phyloP scores from a whole-genome alignment of 92 coral and sea anemone genomes.

The Virgularia gustaviana region DNA sequence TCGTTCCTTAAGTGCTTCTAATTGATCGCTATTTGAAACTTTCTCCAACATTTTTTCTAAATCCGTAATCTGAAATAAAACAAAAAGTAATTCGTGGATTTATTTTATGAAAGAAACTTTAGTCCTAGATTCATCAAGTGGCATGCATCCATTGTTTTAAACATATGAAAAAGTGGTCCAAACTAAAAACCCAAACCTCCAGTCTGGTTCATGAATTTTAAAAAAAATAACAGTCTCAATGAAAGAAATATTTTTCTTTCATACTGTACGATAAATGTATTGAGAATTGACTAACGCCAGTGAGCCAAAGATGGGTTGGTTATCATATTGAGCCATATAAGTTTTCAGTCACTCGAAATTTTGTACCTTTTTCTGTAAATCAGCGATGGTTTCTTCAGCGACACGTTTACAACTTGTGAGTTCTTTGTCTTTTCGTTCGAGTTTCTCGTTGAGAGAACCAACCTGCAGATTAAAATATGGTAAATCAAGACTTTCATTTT shows the following conservation, averaged over 20 bases:
- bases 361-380: conserved; percentile 51
- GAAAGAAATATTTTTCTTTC: too few relatives aligned
- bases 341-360: not conserved
- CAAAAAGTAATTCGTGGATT: too few relatives aligned
- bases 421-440: conserved; percentile 85
- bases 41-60: conserved; percentile 22
- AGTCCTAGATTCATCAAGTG: too few relatives aligned
- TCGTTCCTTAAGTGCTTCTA: conserved; percentile 80
- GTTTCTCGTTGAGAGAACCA: conserved; percentile 85
- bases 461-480: too few relatives aligned
- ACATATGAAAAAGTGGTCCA: too few relatives aligned
- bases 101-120: too few relatives aligned
- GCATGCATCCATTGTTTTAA: too few relatives aligned
- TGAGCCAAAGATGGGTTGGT: not conserved
- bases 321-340: not conserved
- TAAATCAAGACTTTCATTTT: too few relatives aligned
- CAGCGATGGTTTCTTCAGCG: conserved; percentile 59
- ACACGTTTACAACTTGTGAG: conserved; percentile 64
- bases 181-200: too few relatives aligned
- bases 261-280: not conserved
- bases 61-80: conserved; percentile 13
- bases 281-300: conserved; percentile 19
- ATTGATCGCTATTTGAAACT: conserved; percentile 72
- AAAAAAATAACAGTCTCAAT: too few relatives aligned
- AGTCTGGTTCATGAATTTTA: too few relatives aligned